These are phyloP conservation scores for Lasiommata megera DNA, from an alignment of 2,888 invertebrate species.

Conservation along the genomic window DNA sequence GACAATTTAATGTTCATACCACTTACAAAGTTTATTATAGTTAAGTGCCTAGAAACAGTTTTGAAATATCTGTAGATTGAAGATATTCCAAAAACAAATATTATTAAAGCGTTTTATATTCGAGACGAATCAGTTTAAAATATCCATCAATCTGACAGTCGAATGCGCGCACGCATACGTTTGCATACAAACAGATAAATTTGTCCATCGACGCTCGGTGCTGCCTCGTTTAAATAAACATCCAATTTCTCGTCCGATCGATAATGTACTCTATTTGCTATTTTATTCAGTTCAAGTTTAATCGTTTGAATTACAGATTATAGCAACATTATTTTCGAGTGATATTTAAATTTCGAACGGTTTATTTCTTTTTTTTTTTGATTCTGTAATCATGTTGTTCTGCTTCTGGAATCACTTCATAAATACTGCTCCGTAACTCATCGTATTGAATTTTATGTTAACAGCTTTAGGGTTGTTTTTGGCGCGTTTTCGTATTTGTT, in stretches of 20 bases:
- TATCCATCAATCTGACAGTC: slow-evolving; percentile 45
- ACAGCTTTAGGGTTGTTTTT: slow-evolving; percentile 34
- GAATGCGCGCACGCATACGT: slow-evolving; percentile 43
- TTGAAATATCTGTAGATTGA: not conserved
- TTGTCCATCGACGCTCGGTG: slow-evolving; percentile 46
- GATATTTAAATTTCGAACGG: slow-evolving; percentile 56
- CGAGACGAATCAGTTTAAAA: slow-evolving; percentile 26
- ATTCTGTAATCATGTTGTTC: slow-evolving; percentile 49
- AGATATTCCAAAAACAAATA: slow-evolving; percentile 4
- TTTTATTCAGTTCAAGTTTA: slow-evolving; percentile 26
- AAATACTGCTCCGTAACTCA: slow-evolving; percentile 30
- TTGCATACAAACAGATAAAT: slow-evolving; percentile 49
- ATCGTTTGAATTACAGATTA: slow-evolving; percentile 23
- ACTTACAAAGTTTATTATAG: too few species aligned
- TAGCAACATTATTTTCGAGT: slow-evolving; percentile 46
- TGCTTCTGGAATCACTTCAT: slow-evolving; percentile 50
- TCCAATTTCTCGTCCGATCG: slow-evolving; percentile 6
- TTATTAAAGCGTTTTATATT: slow-evolving; percentile 25
- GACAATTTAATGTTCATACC: too few species aligned
- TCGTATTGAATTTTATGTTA: slow-evolving; percentile 33
- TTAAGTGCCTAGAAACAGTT: not conserved
- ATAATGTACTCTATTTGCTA: slow-evolving; percentile 28
- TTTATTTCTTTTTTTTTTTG: slow-evolving; percentile 46
- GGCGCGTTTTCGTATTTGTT: slow-evolving; percentile 32
- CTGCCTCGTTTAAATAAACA: slow-evolving; percentile 42